Percentiles rank a stretch among this genome's conserved stretches.
Evolutionary conservation across 2,888 invertebrate species (phyloP).

Genomic region (Drosophila infuscata): DNA sequence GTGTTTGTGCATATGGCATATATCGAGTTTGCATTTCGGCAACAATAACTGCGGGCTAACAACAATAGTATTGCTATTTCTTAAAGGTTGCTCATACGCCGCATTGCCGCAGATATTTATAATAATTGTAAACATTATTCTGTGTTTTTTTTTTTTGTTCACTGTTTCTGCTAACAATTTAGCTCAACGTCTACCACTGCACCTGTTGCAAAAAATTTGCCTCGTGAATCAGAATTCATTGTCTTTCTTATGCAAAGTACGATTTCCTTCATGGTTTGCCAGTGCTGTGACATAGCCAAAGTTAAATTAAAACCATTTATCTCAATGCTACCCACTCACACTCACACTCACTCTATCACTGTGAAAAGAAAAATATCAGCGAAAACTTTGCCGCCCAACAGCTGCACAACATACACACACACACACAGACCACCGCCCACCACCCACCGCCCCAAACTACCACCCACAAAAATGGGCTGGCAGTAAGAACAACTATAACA

Average conservation of each 20-base stretch:
- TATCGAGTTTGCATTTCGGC: slow-evolving; percentile 69
- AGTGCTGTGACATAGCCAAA: slow-evolving; percentile 57
- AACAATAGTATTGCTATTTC: slow-evolving; percentile 13
- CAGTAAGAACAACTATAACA: slow-evolving; percentile 53
- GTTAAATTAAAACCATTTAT: slow-evolving; percentile 75
- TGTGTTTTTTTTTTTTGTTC: not conserved
- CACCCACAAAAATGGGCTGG: slow-evolving; percentile 27
- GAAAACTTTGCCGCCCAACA: slow-evolving; percentile 41
- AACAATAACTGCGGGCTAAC: slow-evolving; percentile 47
- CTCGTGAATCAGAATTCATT: slow-evolving; percentile 43
- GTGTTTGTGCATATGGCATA: slow-evolving; percentile 69
- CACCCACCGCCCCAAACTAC: slow-evolving; percentile 16
- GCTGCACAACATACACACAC: slow-evolving; percentile 3
- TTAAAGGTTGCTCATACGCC: slow-evolving; percentile 35
- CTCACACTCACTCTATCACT: not conserved
- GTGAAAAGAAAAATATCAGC: slow-evolving; percentile 41
- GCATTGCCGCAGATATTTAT: slow-evolving; percentile 13
- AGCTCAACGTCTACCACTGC: slow-evolving; percentile 17
- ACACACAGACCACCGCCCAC: not conserved
- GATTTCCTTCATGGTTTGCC: slow-evolving; percentile 14
- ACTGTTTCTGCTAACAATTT: slow-evolving; percentile 9
- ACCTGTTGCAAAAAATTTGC: slow-evolving; percentile 62
- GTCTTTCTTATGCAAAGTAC: slow-evolving; percentile 46
- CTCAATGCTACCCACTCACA: slow-evolving; percentile 22
- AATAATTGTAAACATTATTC: slow-evolving; percentile 12